phyloP scores from a whole-genome alignment of 2,888 invertebrate genomes.

The Harpalus rufipes region DNA sequence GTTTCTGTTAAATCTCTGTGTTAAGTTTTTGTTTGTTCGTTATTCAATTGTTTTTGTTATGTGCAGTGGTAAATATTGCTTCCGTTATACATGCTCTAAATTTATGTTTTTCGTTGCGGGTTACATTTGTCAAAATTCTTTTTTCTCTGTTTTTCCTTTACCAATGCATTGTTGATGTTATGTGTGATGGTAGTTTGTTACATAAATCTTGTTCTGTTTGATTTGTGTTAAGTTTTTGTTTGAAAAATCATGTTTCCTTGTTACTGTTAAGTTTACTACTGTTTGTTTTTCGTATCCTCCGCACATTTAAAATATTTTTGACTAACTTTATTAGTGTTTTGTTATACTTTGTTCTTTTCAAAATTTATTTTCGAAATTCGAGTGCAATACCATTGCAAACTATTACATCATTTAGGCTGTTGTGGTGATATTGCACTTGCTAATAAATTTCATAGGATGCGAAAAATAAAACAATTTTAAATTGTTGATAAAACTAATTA shows the following conservation, averaged over 20 bases:
- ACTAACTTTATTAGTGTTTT: not conserved
- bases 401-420: conserved; percentile 3
- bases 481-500: not conserved
- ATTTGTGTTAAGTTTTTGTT: conserved; percentile 30
- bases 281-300: conserved; percentile 21
- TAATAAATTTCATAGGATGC: not conserved
- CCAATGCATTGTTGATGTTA: conserved; percentile 19
- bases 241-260: not conserved
- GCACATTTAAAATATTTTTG: not conserved
- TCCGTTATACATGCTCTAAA: not conserved
- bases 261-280: conserved; percentile 46
- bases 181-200: not conserved
- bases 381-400: conserved; percentile 7
- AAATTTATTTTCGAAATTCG: not conserved
- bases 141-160: conserved; percentile 9
- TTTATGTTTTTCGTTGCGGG: conserved; percentile 16
- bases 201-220: conserved; percentile 12
- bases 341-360: not conserved
- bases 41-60: conserved; percentile 17
- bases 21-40: conserved; percentile 33
- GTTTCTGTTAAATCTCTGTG: conserved; percentile 28
- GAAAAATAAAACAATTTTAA: not conserved
- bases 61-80: conserved; percentile 30
- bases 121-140: conserved; percentile 10
- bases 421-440: not conserved